Evolutionary conservation across 2,113 vertebrate species (phyloP).

Genomic region (Clarias macrocephalus): DNA sequence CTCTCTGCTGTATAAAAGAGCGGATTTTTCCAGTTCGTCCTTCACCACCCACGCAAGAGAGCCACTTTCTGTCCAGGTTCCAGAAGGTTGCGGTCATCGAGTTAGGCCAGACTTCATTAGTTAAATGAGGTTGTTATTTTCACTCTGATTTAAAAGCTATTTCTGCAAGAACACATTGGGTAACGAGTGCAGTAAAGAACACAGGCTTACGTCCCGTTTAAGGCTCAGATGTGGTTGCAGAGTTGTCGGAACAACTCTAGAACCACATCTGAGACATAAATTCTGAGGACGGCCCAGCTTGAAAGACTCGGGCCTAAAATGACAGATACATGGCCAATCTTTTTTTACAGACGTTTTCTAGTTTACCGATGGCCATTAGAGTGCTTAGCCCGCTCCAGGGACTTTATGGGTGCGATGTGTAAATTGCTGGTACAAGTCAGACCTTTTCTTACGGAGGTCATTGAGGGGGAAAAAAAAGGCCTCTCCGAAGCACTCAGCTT

Average conservation of each 20-base stretch:
- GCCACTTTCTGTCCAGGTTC: conserved; percentile 43
- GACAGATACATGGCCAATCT: conserved; percentile 30
- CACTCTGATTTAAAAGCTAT: conserved; percentile 53
- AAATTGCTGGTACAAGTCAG: conserved; percentile 44
- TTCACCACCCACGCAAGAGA: conserved; percentile 59
- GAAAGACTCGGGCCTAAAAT: conserved; percentile 25
- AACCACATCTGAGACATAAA: conserved; percentile 26
- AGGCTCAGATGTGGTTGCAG: conserved; percentile 27
- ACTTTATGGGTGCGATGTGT: conserved; percentile 30
- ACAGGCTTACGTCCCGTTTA: conserved; percentile 4
- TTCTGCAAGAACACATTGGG: conserved; percentile 39
- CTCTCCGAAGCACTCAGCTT: conserved; percentile 43
- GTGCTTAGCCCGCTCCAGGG: conserved; percentile 15
- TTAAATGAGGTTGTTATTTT: conserved; percentile 70
- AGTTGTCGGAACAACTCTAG: not conserved
- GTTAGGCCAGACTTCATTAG: conserved; percentile 63
- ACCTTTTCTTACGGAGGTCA: conserved; percentile 41
- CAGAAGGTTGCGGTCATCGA: conserved; percentile 43
- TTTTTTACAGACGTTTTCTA: conserved; percentile 24
- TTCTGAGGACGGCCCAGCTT: conserved; percentile 16
- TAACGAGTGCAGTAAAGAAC: conserved; percentile 34
- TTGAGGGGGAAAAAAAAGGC: conserved; percentile 20
- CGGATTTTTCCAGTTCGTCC: conserved; percentile 58
- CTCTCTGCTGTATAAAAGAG: conserved; percentile 74
- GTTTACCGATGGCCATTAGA: conserved; percentile 41